Percentiles rank a stretch among this genome's conserved stretches.
Evolutionary conservation across 2,113 vertebrate species (phyloP).

Genomic region (Elephantulus edwardii): DNA sequence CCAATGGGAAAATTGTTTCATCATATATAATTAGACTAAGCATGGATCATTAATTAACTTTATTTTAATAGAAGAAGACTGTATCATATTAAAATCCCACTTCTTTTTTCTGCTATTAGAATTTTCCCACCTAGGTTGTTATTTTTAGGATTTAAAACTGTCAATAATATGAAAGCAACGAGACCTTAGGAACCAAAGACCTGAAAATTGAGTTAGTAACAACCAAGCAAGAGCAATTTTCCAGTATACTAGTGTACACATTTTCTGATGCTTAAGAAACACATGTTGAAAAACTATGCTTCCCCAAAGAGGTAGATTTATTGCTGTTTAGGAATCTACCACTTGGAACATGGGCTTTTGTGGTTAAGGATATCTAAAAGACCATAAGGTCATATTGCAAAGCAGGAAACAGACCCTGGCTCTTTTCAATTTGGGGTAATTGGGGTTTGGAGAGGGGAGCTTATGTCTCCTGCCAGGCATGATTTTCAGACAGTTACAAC

Average conservation of each 20-base stretch:
- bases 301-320: conserved; percentile 54
- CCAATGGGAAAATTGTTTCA: neutral
- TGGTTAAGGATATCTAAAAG: conserved; percentile 52
- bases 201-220: neutral
- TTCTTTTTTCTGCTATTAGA: neutral
- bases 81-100: neutral
- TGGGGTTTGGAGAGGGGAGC: conserved; percentile 63
- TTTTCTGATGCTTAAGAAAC: conserved; percentile 40
- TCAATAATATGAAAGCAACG: neutral
- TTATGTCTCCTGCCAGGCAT: conserved; percentile 52
- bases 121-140: neutral
- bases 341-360: conserved; percentile 12
- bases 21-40: neutral
- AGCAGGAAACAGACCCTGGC: conserved; percentile 64
- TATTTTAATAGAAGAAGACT: too few relatives aligned
- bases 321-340: conserved; percentile 39
- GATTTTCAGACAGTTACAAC: conserved; percentile 62
- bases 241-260: neutral
- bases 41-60: neutral
- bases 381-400: conserved; percentile 43
- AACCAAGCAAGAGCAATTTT: neutral
- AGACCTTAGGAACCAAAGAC: neutral
- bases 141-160: conserved; percentile 30
- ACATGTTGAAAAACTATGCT: neutral
- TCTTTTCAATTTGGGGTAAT: conserved; percentile 46